Evolutionary conservation across 1,140 invertebrate species (phyloP).

Genomic region (Agrilus planipennis): DNA sequence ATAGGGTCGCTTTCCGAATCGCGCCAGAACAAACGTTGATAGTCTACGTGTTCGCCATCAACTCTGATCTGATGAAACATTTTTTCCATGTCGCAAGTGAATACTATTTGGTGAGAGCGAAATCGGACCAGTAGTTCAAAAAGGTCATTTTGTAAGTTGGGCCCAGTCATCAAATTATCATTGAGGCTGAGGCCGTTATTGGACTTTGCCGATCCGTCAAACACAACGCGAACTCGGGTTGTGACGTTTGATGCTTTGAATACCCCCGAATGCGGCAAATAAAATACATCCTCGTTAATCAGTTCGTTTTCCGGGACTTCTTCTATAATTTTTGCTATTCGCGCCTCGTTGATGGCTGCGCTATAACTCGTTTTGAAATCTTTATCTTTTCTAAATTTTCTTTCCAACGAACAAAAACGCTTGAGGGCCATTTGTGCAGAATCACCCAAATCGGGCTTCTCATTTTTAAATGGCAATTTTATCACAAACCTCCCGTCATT

Average conservation of each 20-base stretch:
- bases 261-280: background rate
- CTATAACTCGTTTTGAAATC: no score
- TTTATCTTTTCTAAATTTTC: background rate
- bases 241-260: background rate
- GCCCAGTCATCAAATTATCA: background rate
- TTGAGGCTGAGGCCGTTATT: background rate
- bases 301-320: background rate
- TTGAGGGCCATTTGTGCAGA: background rate
- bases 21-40: slow-evolving; percentile 9
- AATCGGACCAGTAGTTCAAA: background rate
- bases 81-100: no score
- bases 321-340: background rate
- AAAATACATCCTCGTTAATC: background rate
- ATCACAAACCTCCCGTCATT: background rate
- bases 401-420: background rate
- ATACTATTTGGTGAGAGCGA: background rate
- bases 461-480: background rate
- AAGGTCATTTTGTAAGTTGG: background rate
- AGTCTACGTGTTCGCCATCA: slow-evolving; percentile 20
- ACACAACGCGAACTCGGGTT: background rate
- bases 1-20: slow-evolving; percentile 2
- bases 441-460: background rate
- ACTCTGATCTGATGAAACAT: slow-evolving; percentile 31
- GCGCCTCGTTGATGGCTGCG: background rate
- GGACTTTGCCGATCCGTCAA: background rate